Evolutionary conservation across 2,797 vertebrate species (phyloP).

Genomic region (Basileuterus tristriatus): DNA sequence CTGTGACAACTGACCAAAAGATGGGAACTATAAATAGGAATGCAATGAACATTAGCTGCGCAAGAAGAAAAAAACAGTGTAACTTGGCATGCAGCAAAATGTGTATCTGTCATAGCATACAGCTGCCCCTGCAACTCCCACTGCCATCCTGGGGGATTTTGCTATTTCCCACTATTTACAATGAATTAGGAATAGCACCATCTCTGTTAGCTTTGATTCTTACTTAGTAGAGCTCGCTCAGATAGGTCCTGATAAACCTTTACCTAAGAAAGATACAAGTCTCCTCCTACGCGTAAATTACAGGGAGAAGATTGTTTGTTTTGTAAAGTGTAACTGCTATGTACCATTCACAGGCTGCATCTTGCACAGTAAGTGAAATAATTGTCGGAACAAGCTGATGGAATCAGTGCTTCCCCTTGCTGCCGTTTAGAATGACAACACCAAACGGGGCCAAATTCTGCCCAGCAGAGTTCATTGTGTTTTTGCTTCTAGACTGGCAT

Average conservation of each 20-base stretch:
- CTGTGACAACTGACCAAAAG: background rate
- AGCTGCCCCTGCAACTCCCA: background rate
- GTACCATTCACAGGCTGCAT: background rate
- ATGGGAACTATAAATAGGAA: constrained; percentile 31
- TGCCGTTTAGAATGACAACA: background rate
- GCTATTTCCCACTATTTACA: background rate
- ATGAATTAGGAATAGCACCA: background rate
- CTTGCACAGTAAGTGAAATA: background rate
- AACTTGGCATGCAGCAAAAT: background rate
- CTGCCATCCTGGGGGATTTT: background rate
- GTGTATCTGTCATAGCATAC: background rate
- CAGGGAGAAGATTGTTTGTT: constrained; percentile 22
- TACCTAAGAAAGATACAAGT: background rate
- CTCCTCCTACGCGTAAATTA: constrained; percentile 11
- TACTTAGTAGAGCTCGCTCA: background rate
- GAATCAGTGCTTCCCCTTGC: background rate
- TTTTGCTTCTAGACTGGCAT: background rate
- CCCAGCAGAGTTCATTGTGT: rapidly evolving
- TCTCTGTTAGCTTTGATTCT: background rate
- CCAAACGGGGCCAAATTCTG: background rate
- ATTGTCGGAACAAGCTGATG: background rate
- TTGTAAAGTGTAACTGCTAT: constrained; percentile 5
- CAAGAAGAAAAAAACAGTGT: background rate
- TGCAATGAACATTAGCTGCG: background rate
- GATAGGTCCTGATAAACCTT: background rate